Conservation (phyloP, 2,888 invertebrate species). For the Andrena hattorfiana region DNA sequence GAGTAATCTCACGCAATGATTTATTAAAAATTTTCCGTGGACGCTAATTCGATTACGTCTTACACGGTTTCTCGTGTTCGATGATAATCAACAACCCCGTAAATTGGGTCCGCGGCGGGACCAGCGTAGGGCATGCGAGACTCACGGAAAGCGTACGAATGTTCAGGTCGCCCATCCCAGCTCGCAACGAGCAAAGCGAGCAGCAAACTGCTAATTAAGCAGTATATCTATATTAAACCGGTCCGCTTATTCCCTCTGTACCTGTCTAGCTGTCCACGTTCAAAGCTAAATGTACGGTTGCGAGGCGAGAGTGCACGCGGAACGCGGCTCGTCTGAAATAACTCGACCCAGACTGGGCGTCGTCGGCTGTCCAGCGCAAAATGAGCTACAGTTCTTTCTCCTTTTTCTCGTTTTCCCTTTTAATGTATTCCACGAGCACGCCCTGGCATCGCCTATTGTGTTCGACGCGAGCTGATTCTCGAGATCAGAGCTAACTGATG, state of each 20-base stretch:
- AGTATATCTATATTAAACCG: conserved; percentile 65
- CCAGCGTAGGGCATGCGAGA: conserved; percentile 13
- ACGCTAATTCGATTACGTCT: conserved; percentile 47
- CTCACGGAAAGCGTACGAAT: conserved; percentile 20
- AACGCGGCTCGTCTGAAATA: conserved; percentile 70
- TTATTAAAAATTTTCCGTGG: conserved; percentile 20
- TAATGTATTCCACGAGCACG: conserved; percentile 29
- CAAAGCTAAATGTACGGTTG: conserved; percentile 62
- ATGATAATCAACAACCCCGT: conserved; percentile 44
- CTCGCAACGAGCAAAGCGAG: conserved; percentile 35
- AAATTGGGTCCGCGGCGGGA: conserved; percentile 37
- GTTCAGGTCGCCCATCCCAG: conserved; percentile 29
- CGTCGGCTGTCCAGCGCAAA: conserved; percentile 72
- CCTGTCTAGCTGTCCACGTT: conserved; percentile 66
- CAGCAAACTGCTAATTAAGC: conserved; percentile 59
- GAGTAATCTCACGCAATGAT: background rate
- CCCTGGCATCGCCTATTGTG: conserved; percentile 47
- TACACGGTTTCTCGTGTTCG: conserved; percentile 45
- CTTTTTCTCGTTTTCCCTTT: conserved; percentile 5
- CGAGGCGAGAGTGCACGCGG: conserved; percentile 50
- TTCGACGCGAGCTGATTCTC: conserved; percentile 42
- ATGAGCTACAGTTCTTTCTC: conserved; percentile 68
- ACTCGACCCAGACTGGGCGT: conserved; percentile 75
- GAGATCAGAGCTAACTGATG: background rate
- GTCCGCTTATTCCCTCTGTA: conserved; percentile 63